Evolutionary conservation across 2,888 invertebrate species (phyloP).

Genomic region (Zaprionus lineosus): DNA sequence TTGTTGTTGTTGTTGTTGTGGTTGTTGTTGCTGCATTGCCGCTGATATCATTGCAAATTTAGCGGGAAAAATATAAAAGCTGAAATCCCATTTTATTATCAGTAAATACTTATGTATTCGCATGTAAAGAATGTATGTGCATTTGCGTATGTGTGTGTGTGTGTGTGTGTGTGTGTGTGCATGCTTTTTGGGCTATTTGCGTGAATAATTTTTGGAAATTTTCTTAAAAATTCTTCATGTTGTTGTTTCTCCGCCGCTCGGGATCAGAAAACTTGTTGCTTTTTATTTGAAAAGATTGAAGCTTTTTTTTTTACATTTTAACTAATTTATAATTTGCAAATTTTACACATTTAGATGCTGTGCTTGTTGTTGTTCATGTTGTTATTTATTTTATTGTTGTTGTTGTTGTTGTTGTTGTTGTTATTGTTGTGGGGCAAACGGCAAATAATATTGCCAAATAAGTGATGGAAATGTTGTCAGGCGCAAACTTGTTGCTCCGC

Average conservation of each 20-base stretch:
- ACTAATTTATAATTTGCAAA: too few species aligned
- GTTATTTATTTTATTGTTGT: conserved; percentile 1
- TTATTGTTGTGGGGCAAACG: conserved; percentile 22
- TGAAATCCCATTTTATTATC: conserved; percentile 53
- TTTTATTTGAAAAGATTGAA: too few species aligned
- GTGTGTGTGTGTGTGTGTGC: conserved; percentile 3
- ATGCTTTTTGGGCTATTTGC: conserved; percentile 18
- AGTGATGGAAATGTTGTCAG: conserved; percentile 68
- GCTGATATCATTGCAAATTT: conserved; percentile 48
- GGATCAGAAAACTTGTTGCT: too few species aligned
- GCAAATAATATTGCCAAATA: conserved; percentile 53
- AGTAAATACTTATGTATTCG: conserved; percentile 5
- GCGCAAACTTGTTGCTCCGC: conserved; percentile 67
- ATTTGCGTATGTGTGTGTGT: background rate
- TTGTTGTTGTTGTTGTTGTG: background rate
- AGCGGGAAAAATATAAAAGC: conserved; percentile 45
- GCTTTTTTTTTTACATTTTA: conserved; percentile 3
- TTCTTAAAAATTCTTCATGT: conserved; percentile 13
- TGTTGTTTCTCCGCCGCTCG: too few species aligned
- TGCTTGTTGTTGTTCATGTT: background rate
- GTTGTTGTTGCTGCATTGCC: conserved; percentile 13
- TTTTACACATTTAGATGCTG: conserved; percentile 4
- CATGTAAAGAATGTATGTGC: background rate
- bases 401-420: conserved; percentile 8
- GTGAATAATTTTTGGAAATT: conserved; percentile 37